phyloP scores from a whole-genome alignment of 2,113 vertebrate genomes.

The Struthio camelus region DNA sequence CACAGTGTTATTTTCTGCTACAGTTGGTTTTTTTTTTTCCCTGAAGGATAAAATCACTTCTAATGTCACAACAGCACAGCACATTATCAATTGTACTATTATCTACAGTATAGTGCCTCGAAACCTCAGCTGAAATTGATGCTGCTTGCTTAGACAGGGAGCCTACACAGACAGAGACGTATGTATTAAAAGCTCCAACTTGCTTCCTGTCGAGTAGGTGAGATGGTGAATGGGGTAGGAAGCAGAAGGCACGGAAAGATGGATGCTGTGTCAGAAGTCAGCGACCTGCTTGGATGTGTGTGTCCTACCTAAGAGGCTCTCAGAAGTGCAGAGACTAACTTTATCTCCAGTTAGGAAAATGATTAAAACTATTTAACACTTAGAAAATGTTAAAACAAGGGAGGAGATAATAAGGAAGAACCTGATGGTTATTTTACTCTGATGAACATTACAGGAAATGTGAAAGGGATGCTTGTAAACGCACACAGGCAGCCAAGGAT shows the following conservation, averaged over 20 bases:
- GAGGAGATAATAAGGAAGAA: not conserved
- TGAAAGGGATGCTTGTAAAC: not conserved
- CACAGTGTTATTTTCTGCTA: not conserved
- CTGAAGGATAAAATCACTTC: not conserved
- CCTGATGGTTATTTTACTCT: not conserved
- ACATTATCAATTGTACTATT: not conserved
- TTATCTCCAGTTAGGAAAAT: not conserved
- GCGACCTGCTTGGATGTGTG: not conserved
- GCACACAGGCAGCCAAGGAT: not conserved
- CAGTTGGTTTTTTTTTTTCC: not conserved
- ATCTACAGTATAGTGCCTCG: not conserved
- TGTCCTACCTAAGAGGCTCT: not conserved
- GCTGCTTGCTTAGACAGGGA: not conserved
- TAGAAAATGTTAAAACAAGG: not conserved
- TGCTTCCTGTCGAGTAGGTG: not conserved
- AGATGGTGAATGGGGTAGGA: not conserved
- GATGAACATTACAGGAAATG: not conserved
- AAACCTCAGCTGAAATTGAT: not conserved
- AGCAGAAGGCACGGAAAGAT: not conserved
- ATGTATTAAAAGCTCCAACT: not conserved
- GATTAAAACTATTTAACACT: not conserved
- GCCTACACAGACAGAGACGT: not conserved
- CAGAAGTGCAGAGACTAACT: not conserved
- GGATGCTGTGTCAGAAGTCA: fast-evolving
- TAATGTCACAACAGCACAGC: not conserved